Base-by-base conservation (phyloP, 2,888 invertebrate species). In the Himalopsyche japonica region DNA sequence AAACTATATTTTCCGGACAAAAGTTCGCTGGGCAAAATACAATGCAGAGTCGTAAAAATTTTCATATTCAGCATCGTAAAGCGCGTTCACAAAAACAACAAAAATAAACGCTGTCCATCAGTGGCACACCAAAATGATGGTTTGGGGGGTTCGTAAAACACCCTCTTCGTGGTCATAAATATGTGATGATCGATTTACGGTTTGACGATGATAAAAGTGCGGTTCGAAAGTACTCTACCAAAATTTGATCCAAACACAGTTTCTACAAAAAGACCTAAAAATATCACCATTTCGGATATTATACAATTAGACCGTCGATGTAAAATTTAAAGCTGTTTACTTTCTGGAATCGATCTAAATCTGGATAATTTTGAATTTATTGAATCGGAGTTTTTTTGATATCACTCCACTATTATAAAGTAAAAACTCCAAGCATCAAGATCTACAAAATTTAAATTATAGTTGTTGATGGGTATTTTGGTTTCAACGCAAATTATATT, bases 41-140 rank as follows among this genome's bases (percentile, higher is more conserved):
- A 84, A 84, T 84, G 77, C 78, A 18, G 76, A 81, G 78, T 79
- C 81, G 81, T 84, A 84, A 84, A 84, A 84, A 57, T 47, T 78
- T 84, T 84, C 84, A 80, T 77, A 81, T 84, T 81, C 81, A 47
- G n/a, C 48, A 80, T 84, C 84, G 81, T 84, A 84, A 84, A 81
- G 57, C 24, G 77, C 81, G 76, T 81, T 84, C 81, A 79, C 64
- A 84, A 78, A 81, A 76, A 79, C 81, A 78, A 34, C 57, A 57
- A 76, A 76, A 76, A 30, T 76, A 76, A 76, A 34, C 76, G 76
- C 76, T n/a, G 27, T 76, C 27, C 27, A 32, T 32, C 76, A 76
- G 30, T 76, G 32, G 76, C 34, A 20, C 18, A 10, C 34, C 76
- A 15, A 27, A 18, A 30, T 30, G 15, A 76, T 30, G 30, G 30